These are phyloP conservation scores for Cephus spinipes DNA, from an alignment of 2,888 invertebrate genomes.

Conservation along the genomic window DNA sequence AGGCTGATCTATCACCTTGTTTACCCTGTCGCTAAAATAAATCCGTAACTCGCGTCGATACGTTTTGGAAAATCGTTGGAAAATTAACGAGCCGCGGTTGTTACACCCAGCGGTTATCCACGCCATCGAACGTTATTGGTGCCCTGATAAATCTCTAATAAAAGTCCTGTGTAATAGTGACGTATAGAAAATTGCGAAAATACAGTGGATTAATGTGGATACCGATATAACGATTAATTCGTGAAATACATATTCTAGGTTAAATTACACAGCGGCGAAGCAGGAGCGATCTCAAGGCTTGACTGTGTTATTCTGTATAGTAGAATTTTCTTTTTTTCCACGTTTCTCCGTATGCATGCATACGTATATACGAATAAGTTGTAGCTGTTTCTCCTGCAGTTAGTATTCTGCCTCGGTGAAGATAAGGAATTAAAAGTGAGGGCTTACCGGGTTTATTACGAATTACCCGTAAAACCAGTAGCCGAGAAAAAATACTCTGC, in stretches of 20 bases:
- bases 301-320: background rate
- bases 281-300: background rate
- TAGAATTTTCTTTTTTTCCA: background rate
- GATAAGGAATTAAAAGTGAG: conserved; percentile 51
- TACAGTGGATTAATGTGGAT: background rate
- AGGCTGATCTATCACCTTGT: conserved; percentile 41
- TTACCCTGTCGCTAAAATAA: conserved; percentile 36
- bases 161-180: conserved; percentile 23
- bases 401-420: conserved; percentile 18
- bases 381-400: background rate
- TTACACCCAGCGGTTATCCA: conserved; percentile 28
- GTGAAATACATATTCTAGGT: background rate
- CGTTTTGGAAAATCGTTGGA: conserved; percentile 27
- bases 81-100: conserved; percentile 31
- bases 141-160: conserved; percentile 49
- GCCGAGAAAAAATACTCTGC: conserved; percentile 44
- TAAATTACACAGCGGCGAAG: background rate
- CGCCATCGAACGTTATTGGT: conserved; percentile 35
- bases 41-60: conserved; percentile 24
- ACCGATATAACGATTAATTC: background rate
- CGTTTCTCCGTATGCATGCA: background rate
- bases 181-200: background rate
- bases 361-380: background rate
- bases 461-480: conserved; percentile 44
- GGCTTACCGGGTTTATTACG: conserved; percentile 50